Evolutionary conservation across 2,888 invertebrate species (phyloP).

Genomic region (Oxycera nigricornis): DNA sequence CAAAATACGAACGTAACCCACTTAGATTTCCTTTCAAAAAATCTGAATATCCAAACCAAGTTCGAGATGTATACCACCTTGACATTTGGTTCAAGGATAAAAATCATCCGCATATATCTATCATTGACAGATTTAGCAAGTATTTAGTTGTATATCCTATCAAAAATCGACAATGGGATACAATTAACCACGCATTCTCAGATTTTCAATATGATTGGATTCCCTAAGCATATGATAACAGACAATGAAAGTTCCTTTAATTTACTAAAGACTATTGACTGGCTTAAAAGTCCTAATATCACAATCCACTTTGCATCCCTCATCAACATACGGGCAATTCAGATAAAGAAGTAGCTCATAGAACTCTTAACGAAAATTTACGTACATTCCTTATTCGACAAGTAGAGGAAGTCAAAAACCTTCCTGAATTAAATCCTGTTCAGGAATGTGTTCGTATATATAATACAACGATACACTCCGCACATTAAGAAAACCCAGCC

Average conservation of each 20-base stretch:
- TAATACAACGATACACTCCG: not conserved
- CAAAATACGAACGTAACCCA: not conserved
- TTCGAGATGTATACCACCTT: not conserved
- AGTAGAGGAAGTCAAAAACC: not conserved
- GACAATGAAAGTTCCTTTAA: not conserved
- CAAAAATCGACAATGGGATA: not conserved
- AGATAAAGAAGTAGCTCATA: not conserved
- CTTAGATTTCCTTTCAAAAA: not conserved
- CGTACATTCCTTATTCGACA: not conserved
- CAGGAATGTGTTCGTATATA: not conserved
- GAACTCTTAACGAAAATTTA: not conserved
- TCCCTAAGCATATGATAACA: not conserved
- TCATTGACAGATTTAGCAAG: not conserved
- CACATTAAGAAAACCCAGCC: not conserved
- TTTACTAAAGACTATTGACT: not conserved
- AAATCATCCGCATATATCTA: not conserved
- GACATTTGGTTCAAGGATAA: no score
- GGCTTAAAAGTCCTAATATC: not conserved
- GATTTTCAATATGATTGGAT: not conserved
- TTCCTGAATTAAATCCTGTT: not conserved
- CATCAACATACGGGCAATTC: not conserved
- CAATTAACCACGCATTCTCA: not conserved
- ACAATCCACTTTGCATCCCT: not conserved
- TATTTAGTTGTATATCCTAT: no score
- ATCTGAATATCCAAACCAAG: not conserved